phyloP scores from a whole-genome alignment of 2,888 invertebrate species.

The Synergus laeviventris region DNA sequence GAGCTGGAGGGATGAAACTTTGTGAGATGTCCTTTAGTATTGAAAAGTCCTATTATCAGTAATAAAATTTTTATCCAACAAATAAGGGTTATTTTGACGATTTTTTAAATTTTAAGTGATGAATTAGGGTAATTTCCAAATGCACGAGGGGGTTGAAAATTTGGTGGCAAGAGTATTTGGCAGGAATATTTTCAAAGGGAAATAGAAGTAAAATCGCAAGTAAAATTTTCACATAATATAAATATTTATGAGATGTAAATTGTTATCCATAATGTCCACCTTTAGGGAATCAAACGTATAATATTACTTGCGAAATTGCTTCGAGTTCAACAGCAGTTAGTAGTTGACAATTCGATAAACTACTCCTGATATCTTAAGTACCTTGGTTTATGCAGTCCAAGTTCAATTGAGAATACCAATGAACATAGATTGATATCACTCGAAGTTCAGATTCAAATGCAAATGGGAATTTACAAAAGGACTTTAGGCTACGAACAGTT shows the following conservation, averaged over 20 bases:
- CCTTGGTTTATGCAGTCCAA: conserved; percentile 28
- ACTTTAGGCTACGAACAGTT: not conserved
- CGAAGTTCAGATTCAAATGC: not conserved
- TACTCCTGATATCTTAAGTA: conserved; percentile 4
- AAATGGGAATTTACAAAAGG: not conserved
- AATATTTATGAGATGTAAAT: not conserved
- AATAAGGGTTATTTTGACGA: no score
- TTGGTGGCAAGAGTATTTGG: no score
- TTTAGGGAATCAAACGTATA: conserved; percentile 1
- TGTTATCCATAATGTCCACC: not conserved
- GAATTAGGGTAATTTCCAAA: no score
- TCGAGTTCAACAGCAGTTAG: conserved; percentile 9
- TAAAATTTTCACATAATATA: no score
- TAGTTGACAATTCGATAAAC: conserved; percentile 18
- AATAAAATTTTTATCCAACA: no score
- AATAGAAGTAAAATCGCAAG: not conserved
- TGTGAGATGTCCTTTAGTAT: no score
- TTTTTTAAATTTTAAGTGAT: no score
- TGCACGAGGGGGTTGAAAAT: no score
- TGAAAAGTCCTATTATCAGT: no score
- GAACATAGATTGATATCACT: conserved; percentile 14
- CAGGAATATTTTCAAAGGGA: no score
- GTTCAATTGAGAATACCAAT: conserved; percentile 25
- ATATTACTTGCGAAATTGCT: not conserved
- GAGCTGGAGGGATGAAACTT: no score